phyloP scores from a whole-genome alignment of 2,888 invertebrate genomes.

The Ischnura elegans region DNA sequence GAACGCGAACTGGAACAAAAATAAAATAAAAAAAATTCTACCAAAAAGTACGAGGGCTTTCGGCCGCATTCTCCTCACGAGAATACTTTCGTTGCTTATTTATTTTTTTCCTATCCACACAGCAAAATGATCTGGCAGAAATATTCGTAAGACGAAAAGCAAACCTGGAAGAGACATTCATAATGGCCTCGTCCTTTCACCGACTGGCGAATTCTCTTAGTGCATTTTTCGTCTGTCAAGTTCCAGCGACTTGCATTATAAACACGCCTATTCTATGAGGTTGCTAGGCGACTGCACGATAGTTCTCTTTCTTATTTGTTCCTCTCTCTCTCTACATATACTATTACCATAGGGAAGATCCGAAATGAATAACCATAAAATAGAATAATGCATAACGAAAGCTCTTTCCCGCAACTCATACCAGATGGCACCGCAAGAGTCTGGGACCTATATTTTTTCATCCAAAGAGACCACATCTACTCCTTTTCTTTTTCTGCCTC shows the following conservation, averaged over 20 bases:
- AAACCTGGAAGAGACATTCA: neutral
- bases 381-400: constrained; percentile 10
- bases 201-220: neutral
- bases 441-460: neutral
- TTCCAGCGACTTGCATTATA: neutral
- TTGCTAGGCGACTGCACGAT: neutral
- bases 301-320: neutral
- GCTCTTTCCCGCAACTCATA: neutral
- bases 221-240: neutral
- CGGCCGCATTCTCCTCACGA: neutral
- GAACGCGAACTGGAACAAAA: neutral
- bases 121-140: neutral
- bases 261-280: neutral
- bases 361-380: constrained; percentile 27
- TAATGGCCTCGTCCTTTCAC: neutral
- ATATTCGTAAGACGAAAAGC: neutral
- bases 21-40: neutral
- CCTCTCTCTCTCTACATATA: neutral
- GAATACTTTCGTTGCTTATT: neutral
- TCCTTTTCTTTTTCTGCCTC: too few relatives aligned
- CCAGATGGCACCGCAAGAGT: neutral
- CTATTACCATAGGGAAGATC: neutral
- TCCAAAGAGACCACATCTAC: neutral
- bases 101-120: neutral
- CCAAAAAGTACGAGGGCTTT: neutral